These are phyloP conservation scores for Melanocharis versteri DNA, from an alignment of 2,113 vertebrate species.

Conservation along the genomic window DNA sequence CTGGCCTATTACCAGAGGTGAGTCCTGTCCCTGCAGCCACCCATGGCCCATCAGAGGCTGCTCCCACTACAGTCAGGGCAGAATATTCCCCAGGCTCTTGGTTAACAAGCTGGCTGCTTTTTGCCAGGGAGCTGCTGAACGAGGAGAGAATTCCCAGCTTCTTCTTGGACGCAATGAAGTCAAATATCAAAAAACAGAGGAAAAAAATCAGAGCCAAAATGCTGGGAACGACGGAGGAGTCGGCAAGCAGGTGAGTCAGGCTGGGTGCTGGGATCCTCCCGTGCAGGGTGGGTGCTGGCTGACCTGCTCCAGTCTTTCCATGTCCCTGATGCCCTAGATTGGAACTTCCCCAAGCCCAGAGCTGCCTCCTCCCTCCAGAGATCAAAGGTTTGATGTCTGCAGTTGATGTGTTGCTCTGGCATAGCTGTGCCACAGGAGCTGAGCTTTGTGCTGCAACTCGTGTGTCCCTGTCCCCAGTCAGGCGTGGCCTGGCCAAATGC, in stretches of 20 bases:
- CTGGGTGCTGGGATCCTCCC: neutral
- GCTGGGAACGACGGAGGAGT: constrained; percentile 83
- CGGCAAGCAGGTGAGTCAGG: constrained; percentile 80
- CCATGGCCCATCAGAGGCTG: neutral
- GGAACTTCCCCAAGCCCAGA: neutral
- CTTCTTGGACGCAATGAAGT: constrained; percentile 84
- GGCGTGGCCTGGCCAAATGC: neutral
- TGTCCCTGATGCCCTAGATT: neutral
- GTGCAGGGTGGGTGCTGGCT: neutral
- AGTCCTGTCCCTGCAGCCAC: neutral
- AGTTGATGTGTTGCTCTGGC: neutral
- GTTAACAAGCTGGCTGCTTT: neutral
- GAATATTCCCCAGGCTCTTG: neutral
- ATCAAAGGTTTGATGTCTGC: neutral
- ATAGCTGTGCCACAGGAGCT: neutral
- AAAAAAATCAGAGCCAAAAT: constrained; percentile 94
- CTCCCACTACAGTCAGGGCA: rapidly evolving
- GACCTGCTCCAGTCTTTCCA: neutral
- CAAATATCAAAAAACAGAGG: constrained; percentile 84
- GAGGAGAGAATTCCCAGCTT: constrained; percentile 86
- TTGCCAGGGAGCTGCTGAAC: constrained; percentile 86
- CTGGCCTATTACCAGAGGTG: constrained; percentile 92
- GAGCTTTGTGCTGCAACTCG: neutral
- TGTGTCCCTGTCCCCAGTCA: neutral
- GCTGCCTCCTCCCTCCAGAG: neutral